phyloP scores from a whole-genome alignment of 2,888 invertebrate species.

The Plagodis pulveraria region DNA sequence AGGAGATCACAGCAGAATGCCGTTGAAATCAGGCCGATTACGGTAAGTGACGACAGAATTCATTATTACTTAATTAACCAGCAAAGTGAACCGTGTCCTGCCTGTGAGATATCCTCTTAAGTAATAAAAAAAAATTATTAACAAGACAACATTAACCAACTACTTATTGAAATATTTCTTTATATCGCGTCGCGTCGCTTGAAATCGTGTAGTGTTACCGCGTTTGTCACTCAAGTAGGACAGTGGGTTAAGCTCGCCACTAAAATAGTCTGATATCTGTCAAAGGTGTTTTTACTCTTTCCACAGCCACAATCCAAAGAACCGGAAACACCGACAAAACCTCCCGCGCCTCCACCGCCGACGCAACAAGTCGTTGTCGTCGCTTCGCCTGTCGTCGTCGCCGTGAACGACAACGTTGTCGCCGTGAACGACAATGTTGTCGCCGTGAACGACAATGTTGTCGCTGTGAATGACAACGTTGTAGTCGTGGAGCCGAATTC shows the following conservation, averaged over 20 bases:
- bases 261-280: too few species aligned
- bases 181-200: too few species aligned
- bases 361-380: constrained; percentile 37
- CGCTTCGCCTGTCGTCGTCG: constrained; percentile 50
- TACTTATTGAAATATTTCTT: too few species aligned
- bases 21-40: constrained; percentile 68
- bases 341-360: constrained; percentile 38
- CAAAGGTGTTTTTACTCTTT: too few species aligned
- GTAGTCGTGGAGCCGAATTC: constrained; percentile 85
- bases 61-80: too few species aligned
- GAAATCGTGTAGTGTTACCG: too few species aligned
- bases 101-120: too few species aligned
- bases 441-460: constrained; percentile 48
- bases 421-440: constrained; percentile 41
- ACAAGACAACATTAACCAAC: too few species aligned
- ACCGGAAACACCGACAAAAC: constrained; percentile 31
- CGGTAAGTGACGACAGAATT: constrained; percentile 54
- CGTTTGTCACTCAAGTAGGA: too few species aligned
- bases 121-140: too few species aligned
- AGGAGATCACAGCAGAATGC: constrained; percentile 56
- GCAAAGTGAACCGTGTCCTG: too few species aligned
- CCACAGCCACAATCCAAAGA: constrained; percentile 50
- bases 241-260: too few species aligned
- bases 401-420: constrained; percentile 35
- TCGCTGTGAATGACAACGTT: constrained; percentile 40